Conservation (phyloP, 2,888 invertebrate species). For the Tenthredo amoena region DNA sequence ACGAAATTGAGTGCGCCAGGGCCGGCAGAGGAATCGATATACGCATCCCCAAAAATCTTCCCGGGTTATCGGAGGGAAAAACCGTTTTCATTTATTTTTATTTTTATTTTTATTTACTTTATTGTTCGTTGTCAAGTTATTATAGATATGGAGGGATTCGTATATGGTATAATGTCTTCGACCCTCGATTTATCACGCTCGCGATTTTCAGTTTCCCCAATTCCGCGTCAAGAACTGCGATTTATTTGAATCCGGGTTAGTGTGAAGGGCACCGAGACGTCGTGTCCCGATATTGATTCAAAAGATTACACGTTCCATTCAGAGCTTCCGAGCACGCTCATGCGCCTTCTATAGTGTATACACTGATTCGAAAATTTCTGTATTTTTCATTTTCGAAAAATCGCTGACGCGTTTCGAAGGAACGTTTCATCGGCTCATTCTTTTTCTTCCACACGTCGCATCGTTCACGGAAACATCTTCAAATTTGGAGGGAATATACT, state of each 20-base stretch:
- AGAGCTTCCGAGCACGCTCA: conserved; percentile 48
- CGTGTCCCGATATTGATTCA: conserved; percentile 49
- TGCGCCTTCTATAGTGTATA: conserved; percentile 22
- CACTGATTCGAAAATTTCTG: too few species aligned
- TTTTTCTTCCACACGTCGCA: too few species aligned
- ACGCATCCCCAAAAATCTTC: background rate
- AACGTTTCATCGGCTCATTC: too few species aligned
- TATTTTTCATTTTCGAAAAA: too few species aligned
- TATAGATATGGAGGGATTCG: too few species aligned
- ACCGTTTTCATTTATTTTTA: background rate
- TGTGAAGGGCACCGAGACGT: background rate
- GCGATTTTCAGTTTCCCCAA: background rate
- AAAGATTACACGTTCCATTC: conserved; percentile 45
- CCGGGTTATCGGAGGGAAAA: background rate
- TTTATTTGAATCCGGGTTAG: background rate
- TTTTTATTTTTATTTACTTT: background rate
- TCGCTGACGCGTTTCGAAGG: too few species aligned
- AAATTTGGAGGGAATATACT: too few species aligned
- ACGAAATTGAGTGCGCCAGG: background rate
- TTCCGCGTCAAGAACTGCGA: background rate
- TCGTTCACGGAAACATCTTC: too few species aligned
- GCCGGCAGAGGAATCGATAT: background rate
- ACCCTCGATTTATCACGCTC: background rate
- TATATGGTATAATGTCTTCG: background rate
- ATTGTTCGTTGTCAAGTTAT: background rate